Conservation (phyloP, 2,888 invertebrate species). For the Rhyacophila evoluta region DNA sequence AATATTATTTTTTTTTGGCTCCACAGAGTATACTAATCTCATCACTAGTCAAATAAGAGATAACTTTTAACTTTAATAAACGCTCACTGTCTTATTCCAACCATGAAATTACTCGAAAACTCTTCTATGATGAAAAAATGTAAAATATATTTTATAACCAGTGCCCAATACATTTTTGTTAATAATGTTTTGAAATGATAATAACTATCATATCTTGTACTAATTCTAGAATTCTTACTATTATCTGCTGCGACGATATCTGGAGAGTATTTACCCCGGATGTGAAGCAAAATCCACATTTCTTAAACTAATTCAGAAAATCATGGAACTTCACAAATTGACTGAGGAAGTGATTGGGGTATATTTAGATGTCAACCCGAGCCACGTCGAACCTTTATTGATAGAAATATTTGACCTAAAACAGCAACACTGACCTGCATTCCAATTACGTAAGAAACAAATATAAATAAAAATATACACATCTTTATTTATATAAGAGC, state of each 20-base stretch:
- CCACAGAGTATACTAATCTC: too few species aligned
- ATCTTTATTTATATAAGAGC: too few species aligned
- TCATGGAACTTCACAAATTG: slow-evolving; percentile 88
- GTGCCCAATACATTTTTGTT: too few species aligned
- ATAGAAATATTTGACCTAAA: slow-evolving; percentile 97
- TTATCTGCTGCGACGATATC: slow-evolving; percentile 85
- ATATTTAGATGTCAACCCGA: slow-evolving; percentile 92
- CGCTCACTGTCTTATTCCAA: too few species aligned
- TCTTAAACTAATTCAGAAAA: slow-evolving; percentile 89
- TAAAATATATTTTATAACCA: too few species aligned
- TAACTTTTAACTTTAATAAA: too few species aligned
- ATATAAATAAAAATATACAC: too few species aligned
- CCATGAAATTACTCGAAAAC: too few species aligned
- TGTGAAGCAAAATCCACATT: slow-evolving; percentile 91
- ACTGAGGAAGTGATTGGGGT: slow-evolving; percentile 94
- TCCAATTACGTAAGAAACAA: slow-evolving; percentile 14
- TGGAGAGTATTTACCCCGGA: slow-evolving; percentile 85
- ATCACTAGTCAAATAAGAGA: too few species aligned
- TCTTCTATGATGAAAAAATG: too few species aligned
- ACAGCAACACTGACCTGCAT: slow-evolving; percentile 60
- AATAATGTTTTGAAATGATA: too few species aligned
- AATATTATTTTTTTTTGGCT: too few species aligned
- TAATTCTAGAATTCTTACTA: slow-evolving; percentile 88
- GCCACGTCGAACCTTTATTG: slow-evolving; percentile 90
- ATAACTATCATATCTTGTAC: neutral